Conservation (phyloP, 2,888 invertebrate species). For the Dicyrtoma fusca region DNA sequence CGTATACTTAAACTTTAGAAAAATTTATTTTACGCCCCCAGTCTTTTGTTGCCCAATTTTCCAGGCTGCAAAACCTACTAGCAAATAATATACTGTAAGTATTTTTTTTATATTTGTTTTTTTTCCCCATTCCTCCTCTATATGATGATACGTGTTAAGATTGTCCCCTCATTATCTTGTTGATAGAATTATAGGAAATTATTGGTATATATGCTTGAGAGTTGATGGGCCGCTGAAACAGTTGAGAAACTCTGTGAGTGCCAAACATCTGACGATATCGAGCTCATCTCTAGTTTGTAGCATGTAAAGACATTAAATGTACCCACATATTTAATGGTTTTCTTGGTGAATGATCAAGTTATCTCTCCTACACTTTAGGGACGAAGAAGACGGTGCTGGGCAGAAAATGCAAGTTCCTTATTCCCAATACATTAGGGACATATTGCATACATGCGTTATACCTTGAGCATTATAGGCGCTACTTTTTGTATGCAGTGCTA, state of each 20-base stretch:
- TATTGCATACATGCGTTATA: not conserved
- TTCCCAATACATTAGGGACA: too few relatives aligned
- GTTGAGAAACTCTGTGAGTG: too few relatives aligned
- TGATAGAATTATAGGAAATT: conserved; percentile 29
- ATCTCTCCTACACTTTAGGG: conserved; percentile 21
- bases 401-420: too few relatives aligned
- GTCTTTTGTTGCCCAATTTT: too few relatives aligned
- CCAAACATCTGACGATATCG: too few relatives aligned
- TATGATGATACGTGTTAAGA: not conserved
- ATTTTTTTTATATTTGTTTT: not conserved
- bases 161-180: conserved; percentile 20
- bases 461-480: not conserved
- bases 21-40: too few relatives aligned
- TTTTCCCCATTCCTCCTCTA: not conserved
- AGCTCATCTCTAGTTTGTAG: too few relatives aligned
- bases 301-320: too few relatives aligned
- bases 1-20: too few relatives aligned
- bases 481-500: not conserved
- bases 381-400: too few relatives aligned
- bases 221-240: conserved; percentile 5
- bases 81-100: too few relatives aligned
- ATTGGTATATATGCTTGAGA: conserved; percentile 19
- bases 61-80: too few relatives aligned
- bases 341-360: conserved; percentile 27
- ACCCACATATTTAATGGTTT: not conserved